Base-by-base conservation (phyloP, 2,113 vertebrate species). In the Fregetta grallaria region DNA sequence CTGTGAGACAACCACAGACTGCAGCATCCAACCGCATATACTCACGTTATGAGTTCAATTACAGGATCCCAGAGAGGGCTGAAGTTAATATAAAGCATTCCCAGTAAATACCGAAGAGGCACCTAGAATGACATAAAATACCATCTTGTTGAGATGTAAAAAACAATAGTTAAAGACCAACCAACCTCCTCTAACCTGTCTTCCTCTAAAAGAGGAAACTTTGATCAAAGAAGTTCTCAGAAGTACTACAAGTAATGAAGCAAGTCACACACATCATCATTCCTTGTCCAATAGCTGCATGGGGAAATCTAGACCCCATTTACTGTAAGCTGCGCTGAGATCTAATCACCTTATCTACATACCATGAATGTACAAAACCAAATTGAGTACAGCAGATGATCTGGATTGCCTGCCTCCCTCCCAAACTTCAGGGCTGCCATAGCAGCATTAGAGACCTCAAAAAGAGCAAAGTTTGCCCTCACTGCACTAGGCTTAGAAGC, bases 11-110 rank as follows among this genome's bases (percentile, higher is more conserved):
- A 61, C 15, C 15, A 92, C n/a, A 71, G 61, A 81, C 0, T 89
- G 73, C 83, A 87, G 73, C 49, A 90, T 32, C 44, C 74, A 83
- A 58, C 32, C 23, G 6, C 19, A 66, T 62, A 92, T 27, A 98
- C 99, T 99, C 93, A 99, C 99, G 96, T 98, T 71, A 99, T 90
- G n/a, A 99, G 98, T 26, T 99, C 99, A 88, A 99, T 98, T 42
- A 99, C 98, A 38, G 99, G 98, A 88, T 99, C 99, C 99, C 99
- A 99, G 67, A 99, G 98, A 15, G 98, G 98, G 76, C 95, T 99
- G 98, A 99, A 99, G 97, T 99, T 99, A 90, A 99, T 77, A 76
- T 99, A 99, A 44, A 99, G 98, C 99, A 99, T 99, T 62, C 99
- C 98, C 32, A 99, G 97, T 77, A 99, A 98, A 96, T 99, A 99